Conservation (phyloP, 1,140 invertebrate species). For the Leptopilina boulardi region DNA sequence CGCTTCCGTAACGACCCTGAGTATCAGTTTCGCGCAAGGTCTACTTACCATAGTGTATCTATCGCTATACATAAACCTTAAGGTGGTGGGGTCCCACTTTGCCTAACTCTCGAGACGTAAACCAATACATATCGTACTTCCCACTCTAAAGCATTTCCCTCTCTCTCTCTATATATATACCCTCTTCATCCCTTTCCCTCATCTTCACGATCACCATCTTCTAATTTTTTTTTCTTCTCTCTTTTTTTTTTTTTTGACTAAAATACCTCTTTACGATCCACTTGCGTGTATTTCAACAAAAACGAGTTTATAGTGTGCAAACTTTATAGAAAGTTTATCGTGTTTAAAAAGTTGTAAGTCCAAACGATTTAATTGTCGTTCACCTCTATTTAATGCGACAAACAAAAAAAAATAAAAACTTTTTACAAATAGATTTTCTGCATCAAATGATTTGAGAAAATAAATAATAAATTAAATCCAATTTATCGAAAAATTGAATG, state of each 20-base stretch:
- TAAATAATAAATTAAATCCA: no score
- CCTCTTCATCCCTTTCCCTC: neutral
- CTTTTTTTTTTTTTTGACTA: neutral
- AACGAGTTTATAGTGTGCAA: neutral
- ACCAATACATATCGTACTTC: slow-evolving; percentile 25
- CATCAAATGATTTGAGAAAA: no score
- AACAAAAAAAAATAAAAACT: no score
- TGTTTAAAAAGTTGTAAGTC: neutral
- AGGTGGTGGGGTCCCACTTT: slow-evolving; percentile 3
- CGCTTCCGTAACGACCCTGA: slow-evolving; percentile 33
- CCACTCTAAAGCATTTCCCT: slow-evolving; percentile 13
- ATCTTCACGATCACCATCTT: no score
- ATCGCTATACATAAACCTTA: neutral
- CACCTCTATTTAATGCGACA: neutral
- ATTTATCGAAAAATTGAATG: no score
- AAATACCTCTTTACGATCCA: slow-evolving; percentile 19
- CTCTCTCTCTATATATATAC: neutral
- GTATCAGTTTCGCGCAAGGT: slow-evolving; percentile 21
- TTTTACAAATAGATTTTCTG: no score
- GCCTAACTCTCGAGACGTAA: slow-evolving; percentile 25
- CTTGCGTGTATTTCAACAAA: neutral
- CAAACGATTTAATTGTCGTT: neutral
- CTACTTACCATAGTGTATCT: slow-evolving; percentile 27
- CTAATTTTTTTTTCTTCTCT: no score
- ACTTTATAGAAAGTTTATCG: neutral